Conservation (phyloP, 2,113 vertebrate genomes). For the Pelodiscus sinensis region DNA sequence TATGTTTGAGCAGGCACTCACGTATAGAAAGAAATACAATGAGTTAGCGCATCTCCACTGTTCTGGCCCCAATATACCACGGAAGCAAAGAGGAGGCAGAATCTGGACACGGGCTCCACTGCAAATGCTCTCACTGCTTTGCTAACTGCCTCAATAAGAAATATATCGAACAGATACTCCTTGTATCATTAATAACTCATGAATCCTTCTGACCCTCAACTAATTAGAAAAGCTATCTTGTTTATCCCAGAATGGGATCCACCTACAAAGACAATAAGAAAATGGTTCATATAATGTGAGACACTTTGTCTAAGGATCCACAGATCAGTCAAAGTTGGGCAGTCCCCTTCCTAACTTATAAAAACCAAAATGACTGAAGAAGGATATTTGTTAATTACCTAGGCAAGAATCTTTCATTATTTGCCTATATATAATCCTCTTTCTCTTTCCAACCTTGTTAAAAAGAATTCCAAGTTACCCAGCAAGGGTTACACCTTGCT, state of each 20-base stretch:
- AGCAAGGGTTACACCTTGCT: not conserved
- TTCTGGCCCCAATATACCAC: not conserved
- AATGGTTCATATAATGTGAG: not conserved
- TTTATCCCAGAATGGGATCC: not conserved
- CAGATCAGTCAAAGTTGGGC: not conserved
- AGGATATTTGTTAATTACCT: not conserved
- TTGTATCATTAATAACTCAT: not conserved
- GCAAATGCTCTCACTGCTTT: not conserved
- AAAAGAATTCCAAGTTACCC: not conserved
- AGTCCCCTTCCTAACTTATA: not conserved
- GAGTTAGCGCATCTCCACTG: not conserved
- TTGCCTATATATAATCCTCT: not conserved
- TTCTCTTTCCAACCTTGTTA: not conserved
- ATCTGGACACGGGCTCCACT: not conserved
- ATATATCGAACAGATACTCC: not conserved
- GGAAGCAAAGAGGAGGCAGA: not conserved
- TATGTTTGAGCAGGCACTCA: not conserved
- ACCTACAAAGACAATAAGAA: not conserved
- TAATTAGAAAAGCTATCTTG: not conserved
- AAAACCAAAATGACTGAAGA: not conserved
- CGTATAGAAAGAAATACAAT: not conserved
- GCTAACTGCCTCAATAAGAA: not conserved
- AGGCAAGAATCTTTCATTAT: not conserved
- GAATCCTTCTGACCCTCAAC: not conserved
- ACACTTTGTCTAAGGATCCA: not conserved